Percentiles rank a stretch among this genome's conserved stretches.
phyloP scores from a whole-genome alignment of 1,140 invertebrate genomes.

The Samia ricini region DNA sequence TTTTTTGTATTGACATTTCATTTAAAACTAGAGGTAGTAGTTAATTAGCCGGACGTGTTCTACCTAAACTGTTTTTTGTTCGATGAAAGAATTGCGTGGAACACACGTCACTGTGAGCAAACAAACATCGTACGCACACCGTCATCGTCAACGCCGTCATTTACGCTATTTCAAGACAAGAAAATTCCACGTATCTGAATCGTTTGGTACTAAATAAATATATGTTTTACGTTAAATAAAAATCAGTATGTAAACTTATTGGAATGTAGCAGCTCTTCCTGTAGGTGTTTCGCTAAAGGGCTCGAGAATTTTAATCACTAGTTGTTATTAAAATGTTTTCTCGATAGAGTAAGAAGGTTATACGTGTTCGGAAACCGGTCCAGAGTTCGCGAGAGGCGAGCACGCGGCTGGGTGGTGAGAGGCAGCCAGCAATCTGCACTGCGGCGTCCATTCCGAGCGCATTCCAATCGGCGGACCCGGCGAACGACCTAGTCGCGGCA shows the following conservation, averaged over 20 bases:
- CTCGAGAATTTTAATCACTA: constrained; percentile 3
- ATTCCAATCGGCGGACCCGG: constrained; percentile 42
- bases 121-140: constrained; percentile 14
- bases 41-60: background rate
- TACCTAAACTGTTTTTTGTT: background rate
- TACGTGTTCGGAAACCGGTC: constrained; percentile 34
- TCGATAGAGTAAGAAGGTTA: constrained; percentile 22
- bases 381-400: constrained; percentile 21
- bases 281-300: background rate
- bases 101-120: constrained; percentile 17
- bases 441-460: constrained; percentile 50
- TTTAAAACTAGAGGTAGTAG: background rate
- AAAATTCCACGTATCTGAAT: constrained; percentile 4
- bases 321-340: constrained; percentile 20
- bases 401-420: constrained; percentile 25
- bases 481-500: constrained; percentile 44
- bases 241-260: background rate
- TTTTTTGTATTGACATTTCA: background rate
- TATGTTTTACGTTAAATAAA: background rate
- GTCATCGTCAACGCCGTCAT: constrained; percentile 15
- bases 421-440: constrained; percentile 40
- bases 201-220: background rate
- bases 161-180: constrained; percentile 11
- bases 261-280: background rate
- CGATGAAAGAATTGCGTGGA: background rate